Conservation (phyloP, 2,888 invertebrate species). For the Fragum whitleyi region DNA sequence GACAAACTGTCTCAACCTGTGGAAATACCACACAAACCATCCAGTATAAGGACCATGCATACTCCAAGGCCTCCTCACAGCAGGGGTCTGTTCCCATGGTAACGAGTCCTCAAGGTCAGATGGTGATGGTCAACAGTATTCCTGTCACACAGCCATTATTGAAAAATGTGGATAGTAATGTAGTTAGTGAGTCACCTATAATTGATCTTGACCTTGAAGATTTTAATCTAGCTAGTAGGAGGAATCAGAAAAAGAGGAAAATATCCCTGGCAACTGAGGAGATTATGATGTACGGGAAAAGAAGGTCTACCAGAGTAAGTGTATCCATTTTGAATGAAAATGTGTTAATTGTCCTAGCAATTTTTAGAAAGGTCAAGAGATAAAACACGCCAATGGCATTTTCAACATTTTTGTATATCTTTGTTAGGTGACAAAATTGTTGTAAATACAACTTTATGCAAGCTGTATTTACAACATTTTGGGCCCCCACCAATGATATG, state of each 20-base stretch:
- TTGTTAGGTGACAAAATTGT: too few relatives aligned
- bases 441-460: too few relatives aligned
- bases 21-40: neutral
- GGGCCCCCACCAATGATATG: too few relatives aligned
- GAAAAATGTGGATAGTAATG: constrained; percentile 9
- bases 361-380: too few relatives aligned
- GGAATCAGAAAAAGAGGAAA: constrained; percentile 62
- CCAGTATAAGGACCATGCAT: constrained; percentile 43
- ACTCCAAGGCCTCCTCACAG: constrained; percentile 32
- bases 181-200: constrained; percentile 1
- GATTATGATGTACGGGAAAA: constrained; percentile 72
- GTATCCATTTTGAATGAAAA: too few relatives aligned
- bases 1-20: neutral
- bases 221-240: constrained; percentile 48
- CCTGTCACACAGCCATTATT: constrained; percentile 42
- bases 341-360: too few relatives aligned
- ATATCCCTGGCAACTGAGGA: constrained; percentile 63
- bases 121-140: neutral
- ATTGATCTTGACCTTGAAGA: constrained; percentile 50
- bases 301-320: constrained; percentile 80
- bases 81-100: constrained; percentile 25
- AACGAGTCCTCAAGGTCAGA: constrained; percentile 26
- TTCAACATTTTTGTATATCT: too few relatives aligned
- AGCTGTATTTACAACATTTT: too few relatives aligned
- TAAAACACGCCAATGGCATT: too few relatives aligned